Evolutionary conservation across 2,113 vertebrate genomes (phyloP), one percentile per base, ranked within the genome.

Genomic region (Piaya cayana): DNA sequence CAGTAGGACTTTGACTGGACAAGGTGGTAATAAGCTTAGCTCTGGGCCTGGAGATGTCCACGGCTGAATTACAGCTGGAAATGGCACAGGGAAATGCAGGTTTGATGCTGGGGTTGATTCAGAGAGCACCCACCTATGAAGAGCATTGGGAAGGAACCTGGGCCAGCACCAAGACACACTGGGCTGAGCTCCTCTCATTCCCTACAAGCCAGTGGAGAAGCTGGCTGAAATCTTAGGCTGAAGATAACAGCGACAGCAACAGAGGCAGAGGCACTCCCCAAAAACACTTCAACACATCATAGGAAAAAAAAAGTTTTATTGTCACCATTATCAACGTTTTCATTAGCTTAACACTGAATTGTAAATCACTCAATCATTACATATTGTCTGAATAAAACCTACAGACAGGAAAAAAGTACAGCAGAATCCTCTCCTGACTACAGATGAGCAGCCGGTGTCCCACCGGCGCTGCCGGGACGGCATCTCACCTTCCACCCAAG

Each of bases 271-370:
- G 65, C 32, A 71, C 32, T 49, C 22, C 79, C 89, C 70, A 88
- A 37, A 96, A 97, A 65, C 12, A 4, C 16, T 50, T 67, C 76
- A 88, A 81, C 71, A 95, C 85, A 82, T 23, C 21, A 0, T 65
- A 95, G 93, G 95, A 95, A 92, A 97, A 93, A 94, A 88, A 90
- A 82, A 75, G 52, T 86, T 97, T 97, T 97, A 97, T 97, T 97
- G 37, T 93, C 95, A 97, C 97, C 90, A 95, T 96, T 97, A 95
- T 97, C 96, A 98, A 97, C 86, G 5, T 95, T 96, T 95, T 95
- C 92, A 95, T 97, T 96, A 97, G 91, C 92, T 97, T 97, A 97
- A 98, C 98, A 98, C 98, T 97, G 98, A 98, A 98, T 97, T 98
- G 98, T 98, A 96, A 97, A 96, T 98, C 98, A 98, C 96, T 98